Conservation (phyloP, 2,888 invertebrate genomes). For the Sympetrum striolatum region DNA sequence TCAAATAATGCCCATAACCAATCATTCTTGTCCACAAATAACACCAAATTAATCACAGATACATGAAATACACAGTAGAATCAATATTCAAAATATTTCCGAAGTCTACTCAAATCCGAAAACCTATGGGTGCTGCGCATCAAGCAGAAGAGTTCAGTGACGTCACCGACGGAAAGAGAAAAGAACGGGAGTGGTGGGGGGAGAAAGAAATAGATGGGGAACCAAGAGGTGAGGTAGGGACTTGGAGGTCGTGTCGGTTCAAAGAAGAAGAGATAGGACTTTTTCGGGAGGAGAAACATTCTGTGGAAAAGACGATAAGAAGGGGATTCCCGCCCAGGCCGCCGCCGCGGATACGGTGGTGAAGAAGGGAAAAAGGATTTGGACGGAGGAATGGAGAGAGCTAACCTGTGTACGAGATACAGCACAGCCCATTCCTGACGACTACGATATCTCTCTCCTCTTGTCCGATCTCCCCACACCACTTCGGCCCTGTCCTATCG, state of each 20-base stretch:
- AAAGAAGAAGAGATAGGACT: background rate
- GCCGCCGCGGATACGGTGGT: background rate
- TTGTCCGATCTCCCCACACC: background rate
- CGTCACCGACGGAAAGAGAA: background rate
- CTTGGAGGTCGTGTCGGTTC: slow-evolving; percentile 35
- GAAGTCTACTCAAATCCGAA: too few species aligned
- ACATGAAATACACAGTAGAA: too few species aligned
- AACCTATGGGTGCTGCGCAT: background rate
- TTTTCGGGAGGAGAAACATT: slow-evolving; percentile 26
- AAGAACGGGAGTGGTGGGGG: background rate
- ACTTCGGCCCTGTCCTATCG: background rate
- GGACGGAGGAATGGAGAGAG: background rate
- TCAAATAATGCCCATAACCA: too few species aligned
- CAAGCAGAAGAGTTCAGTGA: background rate
- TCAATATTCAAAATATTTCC: too few species aligned
- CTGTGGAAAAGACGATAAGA: background rate
- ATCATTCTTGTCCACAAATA: too few species aligned
- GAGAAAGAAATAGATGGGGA: background rate
- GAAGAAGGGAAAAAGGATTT: background rate
- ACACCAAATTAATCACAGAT: too few species aligned
- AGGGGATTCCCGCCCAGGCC: slow-evolving; percentile 22
- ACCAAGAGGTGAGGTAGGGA: background rate
- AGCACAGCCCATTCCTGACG: background rate
- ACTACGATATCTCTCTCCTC: background rate
- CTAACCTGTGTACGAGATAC: slow-evolving; percentile 30